Base-by-base conservation (phyloP, 2,113 vertebrate genomes). In the Nycticryphes semicollaris region DNA sequence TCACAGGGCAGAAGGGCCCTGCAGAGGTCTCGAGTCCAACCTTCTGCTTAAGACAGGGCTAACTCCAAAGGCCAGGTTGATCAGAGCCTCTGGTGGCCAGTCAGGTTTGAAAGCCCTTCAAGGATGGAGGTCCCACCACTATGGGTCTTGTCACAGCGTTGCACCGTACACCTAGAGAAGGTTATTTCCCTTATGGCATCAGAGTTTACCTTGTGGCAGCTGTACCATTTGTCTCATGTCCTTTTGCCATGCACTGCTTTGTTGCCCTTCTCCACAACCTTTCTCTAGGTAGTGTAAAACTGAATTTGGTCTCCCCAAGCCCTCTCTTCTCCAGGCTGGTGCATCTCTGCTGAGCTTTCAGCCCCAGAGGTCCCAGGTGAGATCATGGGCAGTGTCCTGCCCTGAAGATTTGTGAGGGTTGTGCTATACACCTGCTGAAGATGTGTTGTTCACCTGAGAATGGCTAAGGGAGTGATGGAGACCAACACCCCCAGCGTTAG, bases 401-500 rank as follows among this genome's bases (percentile, higher is more conserved):
- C 51, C 70, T 30, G 47, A 35, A 28, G 51, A 60, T 43, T 72
- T 85, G 64, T 28, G 39, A 3, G 25, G 1, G 25, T 12, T 39
- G 30, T 70, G 62, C 70, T 39, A 31, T 51, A 47, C 6, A 2
- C 30, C 53, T 80, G 59, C 56, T 80, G 50, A 21, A n/a, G 50
- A 25, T 79, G 74, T 59, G 31, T 12, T 27, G 10, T 51, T 76
- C 85, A 25, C 51, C 57, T 43, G 41, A 48, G 20, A 31, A 18
- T 6, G 27, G 50, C 9, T 37, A 5, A 7, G 66, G n/a, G 83
- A 27, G 33, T 22, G 56, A 62, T 4, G 17, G 41, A 59, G 30
- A 50, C 35, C 11, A 11, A 8, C 14, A 45, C 8, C 43, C 12
- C 0, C 16, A 7, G 47, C 1, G 6, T 31, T 5, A 33, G 39